Evolutionary conservation across 92 coral and sea anemone species (phyloP).

Genomic region (Chrysogorgia sp.): DNA sequence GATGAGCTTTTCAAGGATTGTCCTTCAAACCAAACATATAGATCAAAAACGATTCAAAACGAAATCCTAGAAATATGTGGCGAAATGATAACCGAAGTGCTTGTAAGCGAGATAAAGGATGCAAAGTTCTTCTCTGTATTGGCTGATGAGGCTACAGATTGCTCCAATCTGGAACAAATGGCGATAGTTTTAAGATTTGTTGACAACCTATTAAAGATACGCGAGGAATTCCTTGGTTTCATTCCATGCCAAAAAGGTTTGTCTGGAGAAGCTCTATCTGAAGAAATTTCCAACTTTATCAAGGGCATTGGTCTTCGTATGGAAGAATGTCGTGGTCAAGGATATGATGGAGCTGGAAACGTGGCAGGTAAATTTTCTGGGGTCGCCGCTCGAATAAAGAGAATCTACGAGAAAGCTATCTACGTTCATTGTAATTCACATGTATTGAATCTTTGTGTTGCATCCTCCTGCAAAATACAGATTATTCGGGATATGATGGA

Average conservation of each 20-base stretch:
- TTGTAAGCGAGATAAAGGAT: slow-evolving; percentile 28
- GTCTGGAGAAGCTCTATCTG: slow-evolving; percentile 41
- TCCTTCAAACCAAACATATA: slow-evolving; percentile 41
- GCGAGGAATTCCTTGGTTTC: slow-evolving; percentile 47
- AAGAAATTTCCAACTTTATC: slow-evolving; percentile 31
- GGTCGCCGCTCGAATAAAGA: slow-evolving; percentile 46
- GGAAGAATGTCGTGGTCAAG: slow-evolving; percentile 53
- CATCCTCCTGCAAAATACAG: slow-evolving; percentile 34
- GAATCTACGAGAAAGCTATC: slow-evolving; percentile 21
- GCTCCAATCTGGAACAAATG: slow-evolving; percentile 51
- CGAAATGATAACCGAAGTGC: slow-evolving; percentile 20
- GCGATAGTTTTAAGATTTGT: slow-evolving; percentile 50
- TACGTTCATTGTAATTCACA: slow-evolving; percentile 20
- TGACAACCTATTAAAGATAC: slow-evolving; percentile 5
- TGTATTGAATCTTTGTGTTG: slow-evolving; percentile 43
- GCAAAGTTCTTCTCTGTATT: slow-evolving; percentile 46
- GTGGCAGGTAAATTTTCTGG: slow-evolving; percentile 57
- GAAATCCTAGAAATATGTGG: slow-evolving; percentile 46
- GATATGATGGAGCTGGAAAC: slow-evolving; percentile 55
- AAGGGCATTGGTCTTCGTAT: slow-evolving; percentile 16
- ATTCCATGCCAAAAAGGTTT: slow-evolving; percentile 30
- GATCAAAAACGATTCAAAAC: slow-evolving; percentile 49
- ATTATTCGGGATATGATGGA: slow-evolving; percentile 42
- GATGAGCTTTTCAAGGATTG: slow-evolving; percentile 30
- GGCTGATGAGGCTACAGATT: slow-evolving; percentile 57